These are phyloP conservation scores for Lysandra bellargus DNA, from an alignment of 2,888 invertebrate species.

Conservation along the genomic window DNA sequence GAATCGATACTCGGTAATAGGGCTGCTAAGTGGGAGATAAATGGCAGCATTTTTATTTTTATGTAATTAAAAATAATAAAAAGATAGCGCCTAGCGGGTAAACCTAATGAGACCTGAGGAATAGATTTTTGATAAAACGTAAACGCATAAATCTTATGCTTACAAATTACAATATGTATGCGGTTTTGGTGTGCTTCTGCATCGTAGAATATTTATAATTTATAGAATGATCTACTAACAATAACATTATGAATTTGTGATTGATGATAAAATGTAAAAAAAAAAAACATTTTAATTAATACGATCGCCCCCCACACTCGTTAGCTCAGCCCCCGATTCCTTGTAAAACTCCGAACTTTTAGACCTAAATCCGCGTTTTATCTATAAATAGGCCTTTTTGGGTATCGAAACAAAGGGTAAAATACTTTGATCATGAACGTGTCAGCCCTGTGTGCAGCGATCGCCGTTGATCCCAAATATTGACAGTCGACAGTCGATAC, in stretches of 20 bases:
- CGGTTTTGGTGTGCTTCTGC: too few species aligned
- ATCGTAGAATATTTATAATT: too few species aligned
- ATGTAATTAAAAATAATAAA: neutral
- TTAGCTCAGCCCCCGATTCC: neutral
- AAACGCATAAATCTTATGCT: too few species aligned
- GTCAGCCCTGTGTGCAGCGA: constrained; percentile 40
- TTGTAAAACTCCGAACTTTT: neutral
- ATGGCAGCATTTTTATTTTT: neutral
- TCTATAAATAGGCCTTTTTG: neutral
- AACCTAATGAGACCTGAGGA: too few species aligned
- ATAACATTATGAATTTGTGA: too few species aligned
- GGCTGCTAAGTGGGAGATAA: neutral
- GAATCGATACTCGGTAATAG: constrained; percentile 46
- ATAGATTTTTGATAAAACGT: too few species aligned
- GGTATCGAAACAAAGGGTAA: neutral
- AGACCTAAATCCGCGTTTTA: neutral
- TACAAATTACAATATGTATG: too few species aligned
- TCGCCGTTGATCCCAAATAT: constrained; percentile 61
- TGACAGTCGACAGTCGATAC: constrained; percentile 49
- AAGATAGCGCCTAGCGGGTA: too few species aligned
- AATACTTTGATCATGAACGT: neutral
- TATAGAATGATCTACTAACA: too few species aligned
- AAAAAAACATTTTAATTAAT: too few species aligned
- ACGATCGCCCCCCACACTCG: neutral
- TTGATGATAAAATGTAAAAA: too few species aligned